Base-by-base conservation (phyloP, 2,888 invertebrate genomes). In the Lissocephala sabroskyi region DNA sequence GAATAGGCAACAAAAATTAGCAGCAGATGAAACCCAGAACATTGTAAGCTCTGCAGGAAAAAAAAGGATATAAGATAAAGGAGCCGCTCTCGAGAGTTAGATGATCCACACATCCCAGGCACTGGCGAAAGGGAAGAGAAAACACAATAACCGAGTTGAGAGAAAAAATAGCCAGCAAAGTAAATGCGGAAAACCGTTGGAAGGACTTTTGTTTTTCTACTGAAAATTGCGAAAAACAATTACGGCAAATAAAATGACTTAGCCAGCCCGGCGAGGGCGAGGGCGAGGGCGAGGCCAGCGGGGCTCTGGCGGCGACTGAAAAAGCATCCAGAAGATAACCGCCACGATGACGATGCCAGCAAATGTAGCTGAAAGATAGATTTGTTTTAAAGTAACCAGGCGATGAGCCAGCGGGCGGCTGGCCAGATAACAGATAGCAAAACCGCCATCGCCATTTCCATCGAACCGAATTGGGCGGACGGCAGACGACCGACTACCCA, bases 381-480 rank as follows among this genome's bases (percentile, higher is more conserved):
- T 56, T 52, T 48, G 56, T 52, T 52, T 52, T 40, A 45, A 48
- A 56, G 43, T 41, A 56, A 57, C 52, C 46, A 51, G 43, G 26
- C 46, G 45, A 6, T 14, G 19, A 17, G 18, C 36, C 23, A 28
- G 32, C 32, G 13, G 16, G 14, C 16, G 13, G 19, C 10, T 26
- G 16, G 10, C 13, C 11, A 18, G 13, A 32, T 13, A 32, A 13
- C n/a, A 13, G 13, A 32, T 13, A 32, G 13, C 6, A 13, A 13
- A 16, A n/a, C 4, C 30, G 30, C 30, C n/a, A 13, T 13, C 30
- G n/a, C 30, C n/a, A n/a, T n/a, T n/a, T n/a, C n/a, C n/a, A n/a
- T n/a, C n/a, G n/a, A n/a, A n/a, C n/a, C n/a, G n/a, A n/a, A n/a
- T n/a, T n/a, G n/a, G n/a, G n/a, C n/a, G n/a, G n/a, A n/a, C n/a